Conservation (phyloP, 1,140 invertebrate species). For the Pseudachorutes palmiensis region DNA sequence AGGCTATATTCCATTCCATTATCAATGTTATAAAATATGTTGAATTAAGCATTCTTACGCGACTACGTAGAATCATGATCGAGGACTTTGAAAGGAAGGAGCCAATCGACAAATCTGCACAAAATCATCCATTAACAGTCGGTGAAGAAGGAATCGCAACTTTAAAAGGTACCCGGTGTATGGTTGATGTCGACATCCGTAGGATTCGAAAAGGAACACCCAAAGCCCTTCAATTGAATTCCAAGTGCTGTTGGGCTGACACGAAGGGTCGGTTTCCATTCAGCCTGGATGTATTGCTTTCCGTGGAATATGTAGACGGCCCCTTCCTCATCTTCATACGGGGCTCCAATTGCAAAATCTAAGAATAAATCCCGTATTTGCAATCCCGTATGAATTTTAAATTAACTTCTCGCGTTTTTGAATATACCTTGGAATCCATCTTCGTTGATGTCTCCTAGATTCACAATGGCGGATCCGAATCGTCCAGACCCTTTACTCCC, state of each 20-base stretch:
- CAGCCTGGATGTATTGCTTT: constrained; percentile 24
- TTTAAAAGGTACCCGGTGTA: constrained; percentile 43
- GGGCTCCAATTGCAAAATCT: constrained; percentile 50
- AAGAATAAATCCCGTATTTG: constrained; percentile 7
- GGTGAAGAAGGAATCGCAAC: constrained; percentile 23
- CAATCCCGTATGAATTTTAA: too few relatives aligned
- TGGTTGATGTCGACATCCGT: constrained; percentile 46
- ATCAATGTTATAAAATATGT: too few relatives aligned
- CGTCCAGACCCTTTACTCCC: constrained; percentile 37
- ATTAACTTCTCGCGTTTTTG: too few relatives aligned
- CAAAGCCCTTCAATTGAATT: constrained; percentile 40
- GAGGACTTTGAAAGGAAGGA: constrained; percentile 38
- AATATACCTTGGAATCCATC: constrained; percentile 46
- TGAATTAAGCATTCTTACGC: too few relatives aligned
- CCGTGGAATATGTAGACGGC: constrained; percentile 52
- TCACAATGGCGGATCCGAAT: constrained; percentile 46
- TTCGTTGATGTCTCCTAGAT: constrained; percentile 46
- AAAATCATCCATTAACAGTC: background rate
- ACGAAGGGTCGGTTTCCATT: background rate
- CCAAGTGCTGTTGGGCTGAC: constrained; percentile 5
- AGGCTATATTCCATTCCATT: constrained; percentile 35
- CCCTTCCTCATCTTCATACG: constrained; percentile 47
- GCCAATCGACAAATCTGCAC: constrained; percentile 39
- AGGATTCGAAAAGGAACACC: constrained; percentile 42
- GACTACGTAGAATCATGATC: constrained; percentile 33